Percentiles rank a stretch among this genome's conserved stretches.
phyloP scores from a whole-genome alignment of 1,140 invertebrate species.

The Zophobas morio region DNA sequence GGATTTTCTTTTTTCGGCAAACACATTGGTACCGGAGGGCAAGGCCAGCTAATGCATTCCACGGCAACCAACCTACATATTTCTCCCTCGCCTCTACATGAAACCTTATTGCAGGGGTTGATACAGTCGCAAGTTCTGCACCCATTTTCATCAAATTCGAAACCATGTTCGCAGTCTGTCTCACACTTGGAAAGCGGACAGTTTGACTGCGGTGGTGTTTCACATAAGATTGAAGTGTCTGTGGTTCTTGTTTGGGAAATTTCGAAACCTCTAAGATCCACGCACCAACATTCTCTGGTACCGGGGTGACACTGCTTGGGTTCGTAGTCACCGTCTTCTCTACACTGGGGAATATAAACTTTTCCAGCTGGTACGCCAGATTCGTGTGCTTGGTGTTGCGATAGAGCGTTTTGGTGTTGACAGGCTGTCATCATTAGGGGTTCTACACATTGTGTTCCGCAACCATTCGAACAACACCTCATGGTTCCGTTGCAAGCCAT shows the following conservation, averaged over 20 bases:
- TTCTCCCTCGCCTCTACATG: slow-evolving; percentile 80
- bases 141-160: slow-evolving; percentile 76
- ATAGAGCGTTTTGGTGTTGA: slow-evolving; percentile 78
- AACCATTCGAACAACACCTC: slow-evolving; percentile 89
- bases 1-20: slow-evolving; percentile 83
- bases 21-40: slow-evolving; percentile 85
- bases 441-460: slow-evolving; percentile 84
- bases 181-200: slow-evolving; percentile 77
- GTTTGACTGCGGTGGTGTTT: slow-evolving; percentile 61
- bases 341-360: slow-evolving; percentile 86
- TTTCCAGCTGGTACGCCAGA: slow-evolving; percentile 80
- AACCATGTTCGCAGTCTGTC: slow-evolving; percentile 79
- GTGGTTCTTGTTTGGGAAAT: slow-evolving; percentile 73
- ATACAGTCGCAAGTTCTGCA: slow-evolving; percentile 83
- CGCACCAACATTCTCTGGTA: slow-evolving; percentile 90
- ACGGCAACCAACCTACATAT: slow-evolving; percentile 73
- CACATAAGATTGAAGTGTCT: slow-evolving; percentile 66
- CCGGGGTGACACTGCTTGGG: slow-evolving; percentile 85
- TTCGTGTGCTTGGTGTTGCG: slow-evolving; percentile 83
- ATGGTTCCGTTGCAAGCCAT: slow-evolving; percentile 78
- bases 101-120: slow-evolving; percentile 83
- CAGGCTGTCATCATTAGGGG: slow-evolving; percentile 84
- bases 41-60: slow-evolving; percentile 72
- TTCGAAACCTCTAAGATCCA: slow-evolving; percentile 87
- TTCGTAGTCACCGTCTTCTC: slow-evolving; percentile 81